Base-by-base conservation (phyloP, 2,113 vertebrate species). In the Variabilichromis moorii region DNA sequence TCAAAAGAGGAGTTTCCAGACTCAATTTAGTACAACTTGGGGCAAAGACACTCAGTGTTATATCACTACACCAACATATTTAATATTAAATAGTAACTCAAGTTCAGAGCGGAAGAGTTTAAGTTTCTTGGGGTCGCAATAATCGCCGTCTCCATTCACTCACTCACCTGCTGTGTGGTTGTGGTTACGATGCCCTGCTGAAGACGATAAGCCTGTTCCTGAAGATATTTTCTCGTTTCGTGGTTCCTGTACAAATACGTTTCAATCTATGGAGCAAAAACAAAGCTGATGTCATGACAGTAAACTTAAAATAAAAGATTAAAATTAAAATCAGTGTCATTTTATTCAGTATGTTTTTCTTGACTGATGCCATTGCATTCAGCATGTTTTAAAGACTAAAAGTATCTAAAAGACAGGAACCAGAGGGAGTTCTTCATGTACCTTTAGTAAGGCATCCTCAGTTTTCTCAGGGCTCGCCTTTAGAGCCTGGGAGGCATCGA, bases 141-240 rank as follows among this genome's bases (percentile, higher is more conserved):
- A 8, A 12, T 3, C 9, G 3, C 59, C 26, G 0, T 53, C 24
- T 83, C 6, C n/a, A 47, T 33, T 17, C 50, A 9, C 61, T 40
- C 21, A 31, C 81, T 80, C 42, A 98, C 98, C 97, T 99, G 98
- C 91, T 99, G 98, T 6, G 98, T 99, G 71, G 98, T 99, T 85
- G 98, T 98, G 17, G 98, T 99, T 45, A 99, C 98, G 1, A 99
- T 99, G 85, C 98, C 98, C 92, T 99, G 98, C 95, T 99, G 98
- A 9, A 99, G 96, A 3, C 98, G 96, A 90, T 99, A 99, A 0
- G 98, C 98, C 91, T 99, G 98, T 87, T 99, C 98, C 85, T 99
- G 98, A 0, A 98, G 96, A 92, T 99, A 99, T 88, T 98, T 99
- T 28, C 98, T 97, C 2, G 98, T 99, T 94, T 99, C 98, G 0